A percentile compares a stretch with the other conserved stretches of the same genome.
Evolutionary conservation across 1,140 invertebrate genomes (phyloP).

Genomic region (Adelges cooleyi): DNA sequence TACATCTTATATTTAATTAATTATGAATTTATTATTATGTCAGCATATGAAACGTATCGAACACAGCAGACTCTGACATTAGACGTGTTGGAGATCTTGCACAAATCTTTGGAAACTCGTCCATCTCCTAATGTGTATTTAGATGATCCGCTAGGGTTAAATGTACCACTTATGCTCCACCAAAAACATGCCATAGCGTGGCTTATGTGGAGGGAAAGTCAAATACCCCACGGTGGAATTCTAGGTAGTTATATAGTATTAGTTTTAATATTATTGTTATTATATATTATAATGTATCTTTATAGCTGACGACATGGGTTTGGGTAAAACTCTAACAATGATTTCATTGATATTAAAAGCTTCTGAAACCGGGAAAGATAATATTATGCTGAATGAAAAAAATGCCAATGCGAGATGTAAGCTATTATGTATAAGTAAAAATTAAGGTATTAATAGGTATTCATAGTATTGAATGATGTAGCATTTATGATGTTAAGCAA

Average conservation of each 20-base stretch:
- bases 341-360: conserved; percentile 61
- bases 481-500: too few species aligned
- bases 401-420: too few species aligned
- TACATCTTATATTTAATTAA: too few species aligned
- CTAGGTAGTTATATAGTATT: conserved; percentile 38
- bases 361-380: too few species aligned
- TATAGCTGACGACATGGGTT: conserved; percentile 87
- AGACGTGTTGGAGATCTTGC: conserved; percentile 58
- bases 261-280: too few species aligned
- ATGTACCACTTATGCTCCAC: conserved; percentile 64
- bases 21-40: background rate
- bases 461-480: too few species aligned
- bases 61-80: conserved; percentile 52
- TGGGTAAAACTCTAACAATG: conserved; percentile 87
- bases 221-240: conserved; percentile 70
- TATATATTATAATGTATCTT: background rate
- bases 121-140: conserved; percentile 48
- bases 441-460: too few species aligned
- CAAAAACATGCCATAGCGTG: conserved; percentile 78
- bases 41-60: conserved; percentile 48
- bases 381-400: too few species aligned
- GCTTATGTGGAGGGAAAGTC: conserved; percentile 76
- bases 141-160: conserved; percentile 50
- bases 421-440: too few species aligned
- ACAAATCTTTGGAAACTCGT: conserved; percentile 54